Base-by-base conservation (phyloP, 1,140 invertebrate species). In the Trichonephila inaurata region DNA sequence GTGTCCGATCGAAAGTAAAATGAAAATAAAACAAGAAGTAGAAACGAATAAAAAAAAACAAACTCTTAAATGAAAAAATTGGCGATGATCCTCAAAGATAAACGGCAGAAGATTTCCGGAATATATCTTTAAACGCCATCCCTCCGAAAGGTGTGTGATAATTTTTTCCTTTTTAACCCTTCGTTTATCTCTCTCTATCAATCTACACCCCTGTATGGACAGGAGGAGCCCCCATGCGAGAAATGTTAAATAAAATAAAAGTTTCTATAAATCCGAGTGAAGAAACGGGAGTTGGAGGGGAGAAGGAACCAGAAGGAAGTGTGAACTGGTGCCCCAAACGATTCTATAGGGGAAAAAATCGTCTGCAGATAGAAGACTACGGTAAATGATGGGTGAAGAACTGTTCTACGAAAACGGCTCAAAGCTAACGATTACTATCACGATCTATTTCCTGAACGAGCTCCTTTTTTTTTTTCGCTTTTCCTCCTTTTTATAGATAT, bases 381-480 rank as follows among this genome's bases (percentile, higher is more conserved):
- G 66, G 62, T 72, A 89, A 89, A 89, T 89, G 87, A 89, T 21
- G 87, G 64, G 62, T 66, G 44, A 89, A 89, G 87, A 89, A 69
- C 33, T 66, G 62, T 72, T 89, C 61, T 33, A 58, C 28, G 85
- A 87, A 87, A 87, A 87, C 58, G 85, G 85, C 58, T 87, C 85
- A 64, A 89, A 69, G 33, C 66, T 72, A 72, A 89, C 87, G 87
- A 89, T 89, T 64, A 72, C 87, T 58, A 89, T 89, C 87, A 89
- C 62, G 66, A 69, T 66, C 87, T 89, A 89, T 89, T 89, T 89
- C 87, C 87, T 89, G 87, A 89, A 89, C 69, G 87, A 44, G 87
- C 21, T 69, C 51, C 51, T 72, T 89, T 89, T 69, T 89, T n/a
- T 89, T 89, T 69, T 89, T 44, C 87, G 18, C n/a, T 33, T 62